Evolutionary conservation across 2,888 invertebrate genomes (phyloP).

Genomic region (Mimumesa dahlbomi): DNA sequence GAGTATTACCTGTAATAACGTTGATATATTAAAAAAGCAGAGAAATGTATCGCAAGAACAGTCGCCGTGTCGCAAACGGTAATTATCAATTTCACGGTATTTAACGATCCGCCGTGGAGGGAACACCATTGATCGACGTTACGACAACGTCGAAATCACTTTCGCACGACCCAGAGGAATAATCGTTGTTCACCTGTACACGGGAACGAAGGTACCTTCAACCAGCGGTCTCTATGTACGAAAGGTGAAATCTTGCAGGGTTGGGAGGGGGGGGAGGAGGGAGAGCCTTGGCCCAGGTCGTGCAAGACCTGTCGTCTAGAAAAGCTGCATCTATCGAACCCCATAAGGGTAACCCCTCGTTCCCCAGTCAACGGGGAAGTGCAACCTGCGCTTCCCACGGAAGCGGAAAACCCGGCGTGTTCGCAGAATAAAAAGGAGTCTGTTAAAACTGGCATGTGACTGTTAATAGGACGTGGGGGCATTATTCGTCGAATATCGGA

Average conservation of each 20-base stretch:
- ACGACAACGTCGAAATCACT: slow-evolving; percentile 72
- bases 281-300: slow-evolving; percentile 61
- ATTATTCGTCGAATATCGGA: slow-evolving; percentile 21
- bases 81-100: slow-evolving; percentile 57
- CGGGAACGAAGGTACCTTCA: slow-evolving; percentile 55
- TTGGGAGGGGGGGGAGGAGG: too few relatives aligned
- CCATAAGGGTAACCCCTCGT: slow-evolving; percentile 33
- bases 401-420: slow-evolving; percentile 56
- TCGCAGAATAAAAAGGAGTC: slow-evolving; percentile 16
- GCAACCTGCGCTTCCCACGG: slow-evolving; percentile 78
- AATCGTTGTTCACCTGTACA: slow-evolving; percentile 64
- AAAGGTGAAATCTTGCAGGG: slow-evolving; percentile 67
- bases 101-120: slow-evolving; percentile 47
- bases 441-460: slow-evolving; percentile 34
- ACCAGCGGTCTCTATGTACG: slow-evolving; percentile 45
- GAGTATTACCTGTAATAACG: too few relatives aligned
- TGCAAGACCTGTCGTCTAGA: slow-evolving; percentile 63
- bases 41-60: not conserved
- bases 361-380: slow-evolving; percentile 62
- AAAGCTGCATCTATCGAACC: slow-evolving; percentile 47
- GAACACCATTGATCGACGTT: slow-evolving; percentile 43
- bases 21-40: not conserved
- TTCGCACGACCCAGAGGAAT: slow-evolving; percentile 74
- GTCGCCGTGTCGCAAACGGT: slow-evolving; percentile 14
- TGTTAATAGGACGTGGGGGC: slow-evolving; percentile 42